A percentile compares a stretch with the other conserved stretches of the same genome.
phyloP scores from a whole-genome alignment of 1,140 invertebrate genomes.

The Ostrea edulis region DNA sequence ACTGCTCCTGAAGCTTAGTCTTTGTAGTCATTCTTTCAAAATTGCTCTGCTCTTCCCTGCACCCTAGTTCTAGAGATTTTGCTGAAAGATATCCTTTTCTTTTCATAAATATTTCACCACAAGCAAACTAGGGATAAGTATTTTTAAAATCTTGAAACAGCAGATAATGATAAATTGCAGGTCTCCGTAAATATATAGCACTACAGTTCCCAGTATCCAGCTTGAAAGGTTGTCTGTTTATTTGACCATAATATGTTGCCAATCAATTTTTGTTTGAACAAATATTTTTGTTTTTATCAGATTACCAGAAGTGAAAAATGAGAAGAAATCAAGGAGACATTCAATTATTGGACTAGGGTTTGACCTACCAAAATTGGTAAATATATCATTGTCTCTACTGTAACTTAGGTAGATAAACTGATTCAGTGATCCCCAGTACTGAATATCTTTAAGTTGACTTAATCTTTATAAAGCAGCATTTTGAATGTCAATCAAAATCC shows the following conservation, averaged over 20 bases:
- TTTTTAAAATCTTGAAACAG: not conserved
- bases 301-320: conserved; percentile 55
- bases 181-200: not conserved
- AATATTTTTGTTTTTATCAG: conserved; percentile 35
- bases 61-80: too few species aligned
- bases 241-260: not conserved
- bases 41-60: too few species aligned
- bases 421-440: not conserved
- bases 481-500: not conserved
- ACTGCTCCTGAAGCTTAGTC: too few species aligned
- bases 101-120: too few species aligned
- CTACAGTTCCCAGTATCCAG: not conserved
- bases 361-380: conserved; percentile 55
- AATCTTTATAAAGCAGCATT: not conserved
- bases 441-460: not conserved
- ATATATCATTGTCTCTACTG: too few species aligned
- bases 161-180: not conserved
- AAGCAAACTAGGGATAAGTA: not conserved
- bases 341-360: conserved; percentile 58
- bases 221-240: not conserved
- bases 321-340: conserved; percentile 55
- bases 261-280: not conserved
- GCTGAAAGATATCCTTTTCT: too few species aligned
- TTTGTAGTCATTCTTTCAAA: too few species aligned
- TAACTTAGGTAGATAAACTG: too few species aligned